phyloP scores from a whole-genome alignment of 2,888 invertebrate species.

The Scrobipalpa costella region DNA sequence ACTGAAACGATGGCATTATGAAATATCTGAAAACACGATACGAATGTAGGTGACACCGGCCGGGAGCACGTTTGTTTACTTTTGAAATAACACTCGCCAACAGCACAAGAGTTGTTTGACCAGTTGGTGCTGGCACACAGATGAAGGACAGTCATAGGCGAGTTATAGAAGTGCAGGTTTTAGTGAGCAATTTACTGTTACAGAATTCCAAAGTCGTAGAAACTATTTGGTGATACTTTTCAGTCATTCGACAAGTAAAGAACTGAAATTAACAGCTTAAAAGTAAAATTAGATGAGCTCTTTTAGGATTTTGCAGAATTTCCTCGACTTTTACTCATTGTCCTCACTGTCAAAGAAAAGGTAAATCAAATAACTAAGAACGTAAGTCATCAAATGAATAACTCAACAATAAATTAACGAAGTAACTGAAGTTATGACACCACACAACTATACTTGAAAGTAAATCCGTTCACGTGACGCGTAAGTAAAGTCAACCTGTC shows the following conservation, averaged over 20 bases:
- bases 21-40: constrained; percentile 20
- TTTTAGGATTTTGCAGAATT: constrained; percentile 1
- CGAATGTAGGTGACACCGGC: constrained; percentile 29
- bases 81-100: constrained; percentile 47
- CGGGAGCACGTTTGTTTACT: constrained; percentile 46
- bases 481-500: constrained; percentile 37
- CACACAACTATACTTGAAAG: constrained; percentile 66
- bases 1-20: constrained; percentile 13
- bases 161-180: not conserved
- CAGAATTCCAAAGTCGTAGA: not conserved
- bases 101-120: constrained; percentile 52
- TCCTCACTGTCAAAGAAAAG: not conserved
- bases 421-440: constrained; percentile 69
- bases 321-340: not conserved
- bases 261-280: not conserved
- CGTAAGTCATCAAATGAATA: not conserved
- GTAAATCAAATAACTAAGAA: not conserved
- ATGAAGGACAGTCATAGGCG: constrained; percentile 40
- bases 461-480: constrained; percentile 63
- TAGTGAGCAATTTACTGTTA: not conserved
- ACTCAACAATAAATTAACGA: constrained; percentile 32
- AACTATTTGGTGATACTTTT: not conserved
- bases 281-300: not conserved
- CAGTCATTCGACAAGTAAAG: constrained; percentile 11
- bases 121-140: constrained; percentile 50